Conservation (phyloP, 2,797 vertebrate species). For the Dallia pectoralis region DNA sequence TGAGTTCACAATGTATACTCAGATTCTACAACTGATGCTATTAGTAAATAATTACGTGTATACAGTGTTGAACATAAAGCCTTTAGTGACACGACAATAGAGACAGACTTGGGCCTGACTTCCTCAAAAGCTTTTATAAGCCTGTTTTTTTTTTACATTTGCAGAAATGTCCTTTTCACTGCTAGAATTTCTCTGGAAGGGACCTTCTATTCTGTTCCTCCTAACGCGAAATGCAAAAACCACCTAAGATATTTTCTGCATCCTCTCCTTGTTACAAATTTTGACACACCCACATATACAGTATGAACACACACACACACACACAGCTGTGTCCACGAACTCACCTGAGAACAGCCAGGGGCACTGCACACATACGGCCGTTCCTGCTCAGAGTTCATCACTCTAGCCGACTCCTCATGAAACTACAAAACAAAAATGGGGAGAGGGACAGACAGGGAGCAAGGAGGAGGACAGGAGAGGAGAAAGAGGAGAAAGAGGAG, state of each 20-base stretch:
- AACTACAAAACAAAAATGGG: slow-evolving; percentile 78
- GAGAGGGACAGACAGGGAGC: not conserved
- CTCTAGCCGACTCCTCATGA: slow-evolving; percentile 95
- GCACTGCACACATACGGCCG: slow-evolving; percentile 96
- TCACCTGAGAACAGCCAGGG: slow-evolving; percentile 99
- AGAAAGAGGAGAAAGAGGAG: slow-evolving; percentile 9
- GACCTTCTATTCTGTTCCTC: slow-evolving; percentile 43
- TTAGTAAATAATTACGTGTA: no score
- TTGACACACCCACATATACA: not conserved
- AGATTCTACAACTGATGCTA: no score
- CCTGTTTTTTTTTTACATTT: no score
- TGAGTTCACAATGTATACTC: no score
- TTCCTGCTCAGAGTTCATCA: slow-evolving; percentile 99
- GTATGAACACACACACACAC: not conserved
- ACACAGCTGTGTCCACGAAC: slow-evolving; percentile 67
- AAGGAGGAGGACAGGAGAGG: no score
- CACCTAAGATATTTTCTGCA: slow-evolving; percentile 30
- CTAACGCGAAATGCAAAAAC: slow-evolving; percentile 33
- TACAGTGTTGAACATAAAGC: no score
- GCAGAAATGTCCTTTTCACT: no score
- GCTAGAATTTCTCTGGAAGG: not conserved
- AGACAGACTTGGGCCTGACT: no score
- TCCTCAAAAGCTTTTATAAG: no score
- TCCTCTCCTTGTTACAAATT: slow-evolving; percentile 43
- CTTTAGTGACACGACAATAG: no score